These are phyloP conservation scores for Leucoraja erinaceus DNA, from an alignment of 2,113 vertebrate genomes.

Conservation along the genomic window DNA sequence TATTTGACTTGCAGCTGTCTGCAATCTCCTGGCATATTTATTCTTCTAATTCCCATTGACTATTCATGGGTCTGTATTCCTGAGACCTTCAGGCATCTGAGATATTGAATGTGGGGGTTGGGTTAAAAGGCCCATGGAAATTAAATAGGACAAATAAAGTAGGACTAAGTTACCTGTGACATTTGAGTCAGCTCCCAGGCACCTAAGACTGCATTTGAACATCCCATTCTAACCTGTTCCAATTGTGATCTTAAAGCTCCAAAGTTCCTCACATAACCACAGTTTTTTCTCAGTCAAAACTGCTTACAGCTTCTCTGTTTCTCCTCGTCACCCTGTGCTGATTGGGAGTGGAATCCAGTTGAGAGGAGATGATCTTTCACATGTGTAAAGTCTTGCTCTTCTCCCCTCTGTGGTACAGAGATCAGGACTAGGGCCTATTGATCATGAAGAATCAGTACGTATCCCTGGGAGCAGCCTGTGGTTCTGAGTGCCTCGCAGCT, in stretches of 20 bases:
- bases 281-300: background rate
- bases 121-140: background rate
- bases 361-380: background rate
- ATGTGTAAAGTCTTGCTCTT: background rate
- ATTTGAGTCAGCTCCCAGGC: background rate
- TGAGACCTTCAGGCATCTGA: background rate
- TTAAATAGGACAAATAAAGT: background rate
- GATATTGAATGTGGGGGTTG: background rate
- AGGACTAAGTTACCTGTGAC: background rate
- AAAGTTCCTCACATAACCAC: too few relatives aligned
- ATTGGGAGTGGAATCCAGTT: background rate
- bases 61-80: background rate
- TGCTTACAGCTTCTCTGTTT: background rate
- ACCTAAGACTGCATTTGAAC: background rate
- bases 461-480: too few relatives aligned
- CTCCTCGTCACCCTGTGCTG: background rate
- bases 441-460: background rate
- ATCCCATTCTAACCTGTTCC: background rate
- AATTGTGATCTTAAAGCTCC: background rate
- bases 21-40: too few relatives aligned
- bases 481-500: too few relatives aligned
- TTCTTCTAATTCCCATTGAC: too few relatives aligned
- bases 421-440: background rate
- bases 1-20: too few relatives aligned
- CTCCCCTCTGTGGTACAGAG: background rate